A percentile compares a stretch with the other conserved stretches of the same genome.
These are phyloP conservation scores for Antrozous pallidus DNA, from an alignment of 2,797 vertebrate genomes.

Conservation along the genomic window DNA sequence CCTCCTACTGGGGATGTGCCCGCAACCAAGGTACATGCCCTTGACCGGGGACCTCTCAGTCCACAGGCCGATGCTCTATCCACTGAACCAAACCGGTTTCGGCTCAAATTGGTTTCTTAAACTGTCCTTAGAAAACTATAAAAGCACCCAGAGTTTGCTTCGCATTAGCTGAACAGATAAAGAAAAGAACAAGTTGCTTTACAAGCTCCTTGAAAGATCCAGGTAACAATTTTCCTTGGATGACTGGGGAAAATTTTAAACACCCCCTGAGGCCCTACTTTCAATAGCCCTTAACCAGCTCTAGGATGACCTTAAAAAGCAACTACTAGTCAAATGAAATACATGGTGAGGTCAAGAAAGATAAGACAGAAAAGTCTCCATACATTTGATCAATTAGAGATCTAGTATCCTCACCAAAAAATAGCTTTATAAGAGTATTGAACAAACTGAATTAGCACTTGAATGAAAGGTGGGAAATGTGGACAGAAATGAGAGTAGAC, in stretches of 20 bases:
- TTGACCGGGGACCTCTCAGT: too few species aligned
- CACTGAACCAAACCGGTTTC: too few species aligned
- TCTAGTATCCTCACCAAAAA: not conserved
- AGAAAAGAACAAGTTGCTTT: not conserved
- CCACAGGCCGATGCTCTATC: too few species aligned
- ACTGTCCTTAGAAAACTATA: not conserved
- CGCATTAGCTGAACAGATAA: not conserved
- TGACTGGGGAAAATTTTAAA: not conserved
- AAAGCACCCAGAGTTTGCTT: slow-evolving; percentile 6
- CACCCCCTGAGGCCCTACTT: not conserved
- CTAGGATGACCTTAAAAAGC: not conserved
- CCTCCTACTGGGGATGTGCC: too few species aligned
- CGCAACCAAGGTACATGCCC: too few species aligned
- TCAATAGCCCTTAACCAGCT: not conserved
- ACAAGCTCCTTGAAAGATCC: not conserved
- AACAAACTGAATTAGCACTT: not conserved
- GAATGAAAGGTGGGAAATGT: not conserved
- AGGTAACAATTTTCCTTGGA: slow-evolving; percentile 6
- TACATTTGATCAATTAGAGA: not conserved
- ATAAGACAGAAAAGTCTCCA: not conserved
- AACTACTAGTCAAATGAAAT: slow-evolving; percentile 1
- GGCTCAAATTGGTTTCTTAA: slow-evolving; percentile 13
- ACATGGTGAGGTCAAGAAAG: not conserved
- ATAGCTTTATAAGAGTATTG: not conserved
- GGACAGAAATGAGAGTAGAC: not conserved